Conservation (phyloP, 2,888 invertebrate genomes). For the Chelonus formosanus region DNA sequence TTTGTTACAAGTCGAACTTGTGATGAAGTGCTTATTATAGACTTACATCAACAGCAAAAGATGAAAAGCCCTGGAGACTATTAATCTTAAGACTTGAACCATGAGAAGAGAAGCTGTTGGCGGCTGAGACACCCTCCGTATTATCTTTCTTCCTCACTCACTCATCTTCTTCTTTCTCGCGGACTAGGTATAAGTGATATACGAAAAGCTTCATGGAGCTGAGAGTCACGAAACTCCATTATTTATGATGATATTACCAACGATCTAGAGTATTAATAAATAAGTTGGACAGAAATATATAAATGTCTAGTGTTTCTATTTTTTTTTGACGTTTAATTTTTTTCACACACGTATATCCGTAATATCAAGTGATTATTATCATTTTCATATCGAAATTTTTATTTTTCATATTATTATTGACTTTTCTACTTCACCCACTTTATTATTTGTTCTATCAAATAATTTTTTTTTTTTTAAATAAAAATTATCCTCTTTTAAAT, state of each 20-base stretch:
- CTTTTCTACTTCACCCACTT: neutral
- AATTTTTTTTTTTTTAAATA: too few relatives aligned
- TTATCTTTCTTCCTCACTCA: constrained; percentile 7
- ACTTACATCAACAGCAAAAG: neutral
- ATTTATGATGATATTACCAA: constrained; percentile 31
- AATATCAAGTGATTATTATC: neutral
- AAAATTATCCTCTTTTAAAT: too few relatives aligned
- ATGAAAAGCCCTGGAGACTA: constrained; percentile 10
- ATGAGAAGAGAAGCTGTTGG: constrained; percentile 19
- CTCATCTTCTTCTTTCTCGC: neutral
- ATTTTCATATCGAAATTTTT: neutral
- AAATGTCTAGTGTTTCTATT: neutral
- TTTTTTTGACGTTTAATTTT: too few relatives aligned
- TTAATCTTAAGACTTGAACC: constrained; percentile 21
- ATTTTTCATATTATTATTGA: neutral
- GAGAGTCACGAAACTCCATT: constrained; percentile 12
- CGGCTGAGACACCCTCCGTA: constrained; percentile 9
- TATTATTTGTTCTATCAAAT: too few relatives aligned
- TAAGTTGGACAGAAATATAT: constrained; percentile 37
- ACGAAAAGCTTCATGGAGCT: neutral
- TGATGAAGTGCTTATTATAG: constrained; percentile 13
- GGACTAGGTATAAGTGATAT: constrained; percentile 1
- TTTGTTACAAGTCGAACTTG: neutral
- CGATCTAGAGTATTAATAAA: constrained; percentile 46
- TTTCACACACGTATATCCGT: too few relatives aligned